Evolutionary conservation across 2,888 invertebrate genomes (phyloP).

Genomic region (Toxonevra muliebris): DNA sequence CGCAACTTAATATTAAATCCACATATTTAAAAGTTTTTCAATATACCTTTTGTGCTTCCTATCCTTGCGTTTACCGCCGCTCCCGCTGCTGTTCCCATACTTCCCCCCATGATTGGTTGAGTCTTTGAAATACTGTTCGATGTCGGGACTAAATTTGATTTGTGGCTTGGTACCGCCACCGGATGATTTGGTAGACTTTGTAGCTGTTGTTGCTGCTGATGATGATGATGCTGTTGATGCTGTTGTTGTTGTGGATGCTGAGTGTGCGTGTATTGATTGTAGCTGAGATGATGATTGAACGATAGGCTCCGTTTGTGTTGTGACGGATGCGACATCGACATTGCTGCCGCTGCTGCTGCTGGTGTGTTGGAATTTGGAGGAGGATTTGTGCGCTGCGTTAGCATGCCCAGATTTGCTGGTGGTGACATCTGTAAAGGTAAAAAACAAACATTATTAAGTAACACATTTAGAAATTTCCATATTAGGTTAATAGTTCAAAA

Average conservation of each 20-base stretch:
- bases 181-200: constrained; percentile 72
- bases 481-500: neutral
- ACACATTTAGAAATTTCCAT: neutral
- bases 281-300: constrained; percentile 76
- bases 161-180: constrained; percentile 57
- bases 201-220: constrained; percentile 66
- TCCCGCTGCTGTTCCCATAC: constrained; percentile 46
- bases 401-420: constrained; percentile 61
- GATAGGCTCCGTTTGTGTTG: constrained; percentile 76
- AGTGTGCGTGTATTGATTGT: constrained; percentile 70
- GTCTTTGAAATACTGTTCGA: constrained; percentile 71
- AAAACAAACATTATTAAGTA: neutral
- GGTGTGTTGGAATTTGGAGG: constrained; percentile 39
- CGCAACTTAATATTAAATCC: too few relatives aligned
- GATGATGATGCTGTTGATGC: constrained; percentile 66
- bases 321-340: constrained; percentile 62
- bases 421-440: constrained; percentile 70
- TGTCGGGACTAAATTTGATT: constrained; percentile 66
- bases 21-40: too few relatives aligned
- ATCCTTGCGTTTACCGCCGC: constrained; percentile 65
- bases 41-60: constrained; percentile 69
- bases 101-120: constrained; percentile 53
- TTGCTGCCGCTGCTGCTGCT: constrained; percentile 38
- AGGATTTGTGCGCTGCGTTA: constrained; percentile 55
- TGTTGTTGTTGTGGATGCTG: constrained; percentile 68